Evolutionary conservation across 2,113 vertebrate species (phyloP), one percentile per base, ranked within the genome.

Genomic region (Lethenteron reissneri): DNA sequence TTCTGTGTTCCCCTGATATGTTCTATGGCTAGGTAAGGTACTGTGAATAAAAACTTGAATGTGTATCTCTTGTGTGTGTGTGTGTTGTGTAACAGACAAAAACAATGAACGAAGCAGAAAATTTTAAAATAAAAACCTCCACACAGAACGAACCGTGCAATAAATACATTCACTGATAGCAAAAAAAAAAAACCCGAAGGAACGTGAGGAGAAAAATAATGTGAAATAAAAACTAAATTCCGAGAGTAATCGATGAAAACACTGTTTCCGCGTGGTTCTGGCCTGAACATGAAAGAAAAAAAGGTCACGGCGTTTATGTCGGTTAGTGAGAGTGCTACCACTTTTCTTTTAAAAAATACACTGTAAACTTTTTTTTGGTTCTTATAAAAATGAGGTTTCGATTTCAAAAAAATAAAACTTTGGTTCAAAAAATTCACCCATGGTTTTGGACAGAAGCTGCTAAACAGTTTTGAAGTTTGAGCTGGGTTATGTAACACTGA

Each of bases 111-210:
- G 25, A 11, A 11, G 25, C n/a, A 68, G 25, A 68, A 68, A 68
- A 68, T 25, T 17, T 68, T 68, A 68, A 68, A 68, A 68, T 17
- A n/a, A 68, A n/a, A 21, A 68, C 25, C n/a, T 68, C n/a, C 64
- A 68, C 41, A 41, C 41, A 41, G 41, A 41, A 41, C 84, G 82
- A 82, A 78, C 82, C 83, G 84, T 84, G 83, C 83, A 85, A 83
- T 86, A 84, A 85, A 85, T 84, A 84, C 82, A 84, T 85, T 84
- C 81, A 83, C 80, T 79, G 83, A 58, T 68, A 21, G 64, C 9
- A 11, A 11, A 68, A 11, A 68, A 19, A 19, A 64, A 64, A 64
- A 64, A 64, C 14, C 60, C 14, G 17, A 64, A 64, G 25, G 25
- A 68, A 68, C n/a, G 10, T 9, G 64, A 21, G 11, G 10, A 9